phyloP scores from a whole-genome alignment of 2,888 invertebrate species.

The Cerastis rubricosa region DNA sequence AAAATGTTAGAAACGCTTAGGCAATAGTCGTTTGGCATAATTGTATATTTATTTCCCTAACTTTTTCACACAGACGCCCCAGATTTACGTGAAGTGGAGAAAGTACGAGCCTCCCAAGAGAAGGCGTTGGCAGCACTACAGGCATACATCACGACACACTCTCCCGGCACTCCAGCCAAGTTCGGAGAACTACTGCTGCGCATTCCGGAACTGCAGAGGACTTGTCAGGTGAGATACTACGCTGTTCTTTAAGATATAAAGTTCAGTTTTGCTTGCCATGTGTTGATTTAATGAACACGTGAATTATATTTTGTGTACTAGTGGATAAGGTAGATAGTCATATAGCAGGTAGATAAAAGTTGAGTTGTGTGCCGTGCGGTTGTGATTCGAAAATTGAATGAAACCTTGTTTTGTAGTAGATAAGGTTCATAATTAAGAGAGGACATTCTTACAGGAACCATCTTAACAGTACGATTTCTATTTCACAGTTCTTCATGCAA shows the following conservation, averaged over 20 bases:
- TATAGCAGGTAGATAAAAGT: not conserved
- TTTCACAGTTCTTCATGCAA: conserved; percentile 90
- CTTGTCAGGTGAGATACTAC: conserved; percentile 94
- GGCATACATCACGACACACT: conserved; percentile 97
- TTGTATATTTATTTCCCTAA: not conserved
- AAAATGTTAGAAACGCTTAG: too few species aligned
- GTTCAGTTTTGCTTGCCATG: not conserved
- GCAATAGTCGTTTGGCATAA: too few species aligned
- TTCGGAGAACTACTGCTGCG: conserved; percentile 98
- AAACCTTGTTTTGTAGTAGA: not conserved
- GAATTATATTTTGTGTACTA: not conserved
- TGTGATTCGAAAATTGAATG: not conserved
- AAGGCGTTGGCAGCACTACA: conserved; percentile 97
- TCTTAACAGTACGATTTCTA: not conserved
- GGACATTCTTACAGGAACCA: not conserved
- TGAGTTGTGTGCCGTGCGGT: not conserved
- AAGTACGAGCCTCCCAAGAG: conserved; percentile 98
- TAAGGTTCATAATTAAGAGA: not conserved
- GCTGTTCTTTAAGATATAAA: not conserved
- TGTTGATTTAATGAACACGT: not conserved
- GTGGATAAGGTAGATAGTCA: not conserved
- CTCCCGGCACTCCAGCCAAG: conserved; percentile 98
- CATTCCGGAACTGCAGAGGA: conserved; percentile 98
- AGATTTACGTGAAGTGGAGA: conserved; percentile 97
- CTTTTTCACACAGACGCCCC: conserved; percentile 93